Conservation (phyloP, 2,888 invertebrate genomes). For the Halictus ligatus region DNA sequence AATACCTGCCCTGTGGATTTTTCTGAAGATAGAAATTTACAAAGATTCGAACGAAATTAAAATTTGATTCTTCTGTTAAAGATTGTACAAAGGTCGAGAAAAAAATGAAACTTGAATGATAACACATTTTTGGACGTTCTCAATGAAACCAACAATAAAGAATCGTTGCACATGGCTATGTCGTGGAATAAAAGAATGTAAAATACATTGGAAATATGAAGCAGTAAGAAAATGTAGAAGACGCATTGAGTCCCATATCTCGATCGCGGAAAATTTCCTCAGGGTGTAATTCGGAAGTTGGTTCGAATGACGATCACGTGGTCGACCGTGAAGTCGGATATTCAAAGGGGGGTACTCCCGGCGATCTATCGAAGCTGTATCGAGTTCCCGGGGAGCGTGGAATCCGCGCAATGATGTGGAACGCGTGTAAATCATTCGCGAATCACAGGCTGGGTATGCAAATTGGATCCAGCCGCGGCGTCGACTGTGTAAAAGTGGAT, state of each 20-base stretch:
- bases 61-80: not conserved
- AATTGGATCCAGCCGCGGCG: not conserved
- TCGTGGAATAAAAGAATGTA: not conserved
- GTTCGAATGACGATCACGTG: not conserved
- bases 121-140: not conserved
- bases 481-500: constrained; percentile 5
- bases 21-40: not conserved
- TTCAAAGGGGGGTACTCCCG: not conserved
- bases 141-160: not conserved
- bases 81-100: no score
- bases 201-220: not conserved
- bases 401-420: not conserved
- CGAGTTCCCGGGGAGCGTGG: not conserved
- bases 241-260: not conserved
- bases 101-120: no score
- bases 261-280: not conserved
- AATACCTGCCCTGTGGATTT: not conserved
- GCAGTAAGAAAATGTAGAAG: not conserved
- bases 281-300: not conserved
- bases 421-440: constrained; percentile 1
- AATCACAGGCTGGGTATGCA: not conserved
- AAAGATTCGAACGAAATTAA: no score
- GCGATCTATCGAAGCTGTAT: not conserved
- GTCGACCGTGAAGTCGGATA: not conserved
- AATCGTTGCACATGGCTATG: no score